Evolutionary conservation across 2,797 vertebrate genomes (phyloP), one percentile per base, ranked within the genome.

Genomic region (Takifugu rubripes): DNA sequence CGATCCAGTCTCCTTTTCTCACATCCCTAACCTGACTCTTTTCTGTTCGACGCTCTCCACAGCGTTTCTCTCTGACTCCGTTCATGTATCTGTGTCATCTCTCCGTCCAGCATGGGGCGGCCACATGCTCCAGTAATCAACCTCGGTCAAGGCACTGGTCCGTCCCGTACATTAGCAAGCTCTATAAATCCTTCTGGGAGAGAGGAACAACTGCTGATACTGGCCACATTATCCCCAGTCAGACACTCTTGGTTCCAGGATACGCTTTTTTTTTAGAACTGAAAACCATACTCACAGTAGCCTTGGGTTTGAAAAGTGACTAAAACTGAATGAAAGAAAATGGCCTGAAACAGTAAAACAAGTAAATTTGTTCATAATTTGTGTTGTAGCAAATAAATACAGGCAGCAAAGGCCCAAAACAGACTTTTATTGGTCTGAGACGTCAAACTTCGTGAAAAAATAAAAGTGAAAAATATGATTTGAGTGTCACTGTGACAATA

Each of bases 91-190:
- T 68, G 65, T 76, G 63, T 82, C 74, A 61, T 73, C 74, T 68
- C 61, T 69, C 55, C 44, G 55, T 62, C 72, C 73, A 82, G 74
- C 85, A 79, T 66, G 77, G 78, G 77, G 75, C 66, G 83, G 76
- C 87, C 89, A 89, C 87, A 87, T 89, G 86, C 66, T 74, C 81
- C 83, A 89, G 90, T 88, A 90, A 91, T 90, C 90, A 89, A 77
- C 66, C 74, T 66, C 52, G 69, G 74, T 78, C 75, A 78, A 51
- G 75, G 79, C 57, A 56, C 67, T 75, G 70, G 62, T 77, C 64
- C 59, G 48, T 81, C 70, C 68, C 68, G 72, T 73, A 75, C 77
- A 87, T 82, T 86, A 83, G 70, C 61, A 58, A 70, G 65, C 66
- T 43, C 62, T 68, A 70, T 79, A 84, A 84, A 89, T 81, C 72